phyloP scores from a whole-genome alignment of 2,113 vertebrate species.

The Forbesichthys papilliferus region DNA sequence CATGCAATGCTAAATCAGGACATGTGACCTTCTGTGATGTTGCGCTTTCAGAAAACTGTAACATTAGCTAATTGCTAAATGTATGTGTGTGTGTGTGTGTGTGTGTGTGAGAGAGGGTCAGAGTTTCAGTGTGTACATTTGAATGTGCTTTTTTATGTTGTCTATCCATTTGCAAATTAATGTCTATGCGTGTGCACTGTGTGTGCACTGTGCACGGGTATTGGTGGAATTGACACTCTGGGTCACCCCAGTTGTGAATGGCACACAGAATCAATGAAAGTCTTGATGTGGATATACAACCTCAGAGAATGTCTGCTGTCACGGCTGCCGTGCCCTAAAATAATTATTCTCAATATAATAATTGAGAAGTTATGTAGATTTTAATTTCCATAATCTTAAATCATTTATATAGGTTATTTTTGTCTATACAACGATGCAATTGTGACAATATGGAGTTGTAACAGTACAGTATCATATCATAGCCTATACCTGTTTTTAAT shows the following conservation, averaged over 20 bases:
- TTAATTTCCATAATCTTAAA: no score
- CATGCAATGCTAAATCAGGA: slow-evolving; percentile 47
- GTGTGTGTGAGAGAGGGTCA: background rate
- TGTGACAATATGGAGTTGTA: no score
- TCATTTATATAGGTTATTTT: no score
- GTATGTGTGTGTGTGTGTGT: slow-evolving; percentile 12
- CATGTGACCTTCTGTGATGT: slow-evolving; percentile 43
- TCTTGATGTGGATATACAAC: slow-evolving; percentile 12
- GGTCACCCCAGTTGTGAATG: slow-evolving; percentile 60
- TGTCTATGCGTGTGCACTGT: no score
- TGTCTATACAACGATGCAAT: no score
- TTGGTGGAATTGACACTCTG: slow-evolving; percentile 48
- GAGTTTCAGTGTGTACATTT: no score
- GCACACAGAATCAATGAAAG: slow-evolving; percentile 57
- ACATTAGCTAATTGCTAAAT: slow-evolving; percentile 30
- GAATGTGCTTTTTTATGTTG: no score
- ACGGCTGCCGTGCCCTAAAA: background rate
- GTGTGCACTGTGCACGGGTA: background rate
- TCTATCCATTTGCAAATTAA: no score
- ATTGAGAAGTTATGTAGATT: no score
- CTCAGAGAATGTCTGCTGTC: slow-evolving; percentile 3
- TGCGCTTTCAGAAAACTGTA: slow-evolving; percentile 53
- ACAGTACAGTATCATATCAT: no score
- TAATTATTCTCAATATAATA: no score
- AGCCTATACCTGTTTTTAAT: no score